Percentiles rank a stretch among this genome's conserved stretches.
These are phyloP conservation scores for Drosophila kanapiae DNA, from an alignment of 1,140 invertebrate genomes.

Conservation along the genomic window DNA sequence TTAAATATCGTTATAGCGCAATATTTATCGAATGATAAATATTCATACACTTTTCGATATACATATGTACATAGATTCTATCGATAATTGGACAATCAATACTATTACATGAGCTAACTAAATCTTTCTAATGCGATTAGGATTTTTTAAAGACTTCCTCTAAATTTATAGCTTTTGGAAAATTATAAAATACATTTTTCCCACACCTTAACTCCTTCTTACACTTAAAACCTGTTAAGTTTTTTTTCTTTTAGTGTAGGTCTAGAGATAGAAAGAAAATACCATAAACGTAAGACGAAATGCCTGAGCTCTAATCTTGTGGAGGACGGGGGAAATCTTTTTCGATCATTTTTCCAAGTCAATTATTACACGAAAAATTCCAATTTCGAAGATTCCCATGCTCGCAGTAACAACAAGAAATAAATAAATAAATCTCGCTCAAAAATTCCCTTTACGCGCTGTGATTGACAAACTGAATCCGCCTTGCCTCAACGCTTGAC, in stretches of 20 bases:
- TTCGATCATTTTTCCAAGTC: conserved; percentile 35
- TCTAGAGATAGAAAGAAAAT: not conserved
- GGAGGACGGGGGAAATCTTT: conserved; percentile 4
- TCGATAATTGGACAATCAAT: no score
- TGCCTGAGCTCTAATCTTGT: conserved; percentile 2
- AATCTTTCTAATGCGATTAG: no score
- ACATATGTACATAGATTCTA: no score
- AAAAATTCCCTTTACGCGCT: conserved; percentile 25
- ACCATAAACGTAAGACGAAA: conserved; percentile 7
- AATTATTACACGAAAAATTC: conserved; percentile 37
- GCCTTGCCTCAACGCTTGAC: conserved; percentile 20
- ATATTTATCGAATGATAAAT: no score
- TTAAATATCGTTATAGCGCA: no score
- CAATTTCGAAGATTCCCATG: conserved; percentile 24
- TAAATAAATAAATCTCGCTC: conserved; percentile 32
- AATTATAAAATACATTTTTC: no score
- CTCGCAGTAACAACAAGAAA: not conserved
- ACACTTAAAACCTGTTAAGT: not conserved
- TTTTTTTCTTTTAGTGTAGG: not conserved
- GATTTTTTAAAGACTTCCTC: no score
- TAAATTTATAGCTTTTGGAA: no score
- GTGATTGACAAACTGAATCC: conserved; percentile 46
- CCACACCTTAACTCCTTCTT: no score
- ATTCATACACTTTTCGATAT: no score
- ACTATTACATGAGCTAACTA: no score